These are phyloP conservation scores for Aleiodes sp. DNA, from an alignment of 1,140 invertebrate species.

Conservation along the genomic window DNA sequence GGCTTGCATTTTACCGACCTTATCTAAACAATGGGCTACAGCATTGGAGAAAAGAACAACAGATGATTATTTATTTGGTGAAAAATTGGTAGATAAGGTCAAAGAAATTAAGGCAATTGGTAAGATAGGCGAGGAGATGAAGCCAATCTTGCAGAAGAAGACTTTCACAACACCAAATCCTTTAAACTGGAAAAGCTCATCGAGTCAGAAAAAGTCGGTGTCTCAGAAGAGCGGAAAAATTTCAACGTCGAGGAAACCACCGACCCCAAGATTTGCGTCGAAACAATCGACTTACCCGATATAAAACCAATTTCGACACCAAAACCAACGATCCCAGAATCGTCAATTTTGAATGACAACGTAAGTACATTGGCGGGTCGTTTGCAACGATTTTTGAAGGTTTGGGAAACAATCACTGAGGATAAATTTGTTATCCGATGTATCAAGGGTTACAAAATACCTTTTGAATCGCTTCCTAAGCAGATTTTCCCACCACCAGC, in stretches of 20 bases:
- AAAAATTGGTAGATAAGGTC: slow-evolving; percentile 28
- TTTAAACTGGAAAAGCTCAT: slow-evolving; percentile 37
- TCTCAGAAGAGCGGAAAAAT: slow-evolving; percentile 22
- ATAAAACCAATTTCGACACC: background rate
- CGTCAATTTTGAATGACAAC: background rate
- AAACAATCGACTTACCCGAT: slow-evolving; percentile 4
- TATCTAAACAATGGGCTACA: slow-evolving; percentile 31
- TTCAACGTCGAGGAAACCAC: background rate
- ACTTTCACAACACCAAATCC: background rate
- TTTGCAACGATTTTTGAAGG: background rate
- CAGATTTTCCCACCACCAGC: no score
- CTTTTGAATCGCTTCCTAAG: slow-evolving; percentile 18
- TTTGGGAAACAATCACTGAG: background rate
- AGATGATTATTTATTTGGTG: slow-evolving; percentile 30
- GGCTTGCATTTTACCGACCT: slow-evolving; percentile 28
- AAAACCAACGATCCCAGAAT: background rate
- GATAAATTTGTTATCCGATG: background rate
- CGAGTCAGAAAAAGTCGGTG: slow-evolving; percentile 16
- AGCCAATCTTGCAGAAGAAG: background rate
- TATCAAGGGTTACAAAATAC: slow-evolving; percentile 13
- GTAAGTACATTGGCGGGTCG: background rate
- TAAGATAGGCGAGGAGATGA: slow-evolving; percentile 31
- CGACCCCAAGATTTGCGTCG: slow-evolving; percentile 16
- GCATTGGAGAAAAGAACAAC: slow-evolving; percentile 29
- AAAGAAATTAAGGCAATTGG: slow-evolving; percentile 30